phyloP scores from a whole-genome alignment of 2,113 vertebrate genomes.

The Halichoeres trimaculatus region DNA sequence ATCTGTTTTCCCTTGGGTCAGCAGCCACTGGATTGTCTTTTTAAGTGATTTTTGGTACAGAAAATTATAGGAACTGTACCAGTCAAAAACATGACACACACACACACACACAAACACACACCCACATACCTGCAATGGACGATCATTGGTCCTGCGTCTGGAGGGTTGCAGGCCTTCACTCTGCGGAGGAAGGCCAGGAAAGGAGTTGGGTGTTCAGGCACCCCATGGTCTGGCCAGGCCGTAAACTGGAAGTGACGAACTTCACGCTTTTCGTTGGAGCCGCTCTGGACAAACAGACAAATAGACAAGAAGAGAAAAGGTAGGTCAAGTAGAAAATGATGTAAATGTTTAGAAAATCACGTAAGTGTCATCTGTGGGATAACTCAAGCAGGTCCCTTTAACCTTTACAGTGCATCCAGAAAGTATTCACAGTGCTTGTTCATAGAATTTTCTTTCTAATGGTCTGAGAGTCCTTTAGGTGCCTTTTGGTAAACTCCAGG shows the following conservation, averaged over 20 bases:
- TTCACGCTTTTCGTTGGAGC: constrained; percentile 95
- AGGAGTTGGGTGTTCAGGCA: constrained; percentile 96
- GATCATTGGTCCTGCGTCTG: constrained; percentile 96
- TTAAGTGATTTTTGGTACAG: constrained; percentile 13
- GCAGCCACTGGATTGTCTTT: constrained; percentile 4
- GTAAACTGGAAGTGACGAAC: constrained; percentile 99
- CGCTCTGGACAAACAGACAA: constrained; percentile 72
- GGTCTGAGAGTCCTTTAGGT: no score
- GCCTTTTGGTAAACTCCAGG: no score
- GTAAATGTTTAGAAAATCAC: neutral
- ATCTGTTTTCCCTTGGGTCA: constrained; percentile 31
- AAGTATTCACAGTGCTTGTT: no score
- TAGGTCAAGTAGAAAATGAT: neutral
- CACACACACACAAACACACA: constrained; percentile 16
- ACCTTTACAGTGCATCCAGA: no score
- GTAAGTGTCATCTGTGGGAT: neutral
- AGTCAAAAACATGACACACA: neutral
- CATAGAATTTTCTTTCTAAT: no score
- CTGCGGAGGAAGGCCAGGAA: constrained; percentile 96
- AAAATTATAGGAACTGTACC: constrained; percentile 1
- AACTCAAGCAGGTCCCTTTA: neutral
- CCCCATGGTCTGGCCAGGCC: constrained; percentile 98
- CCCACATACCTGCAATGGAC: constrained; percentile 94
- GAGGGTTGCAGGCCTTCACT: constrained; percentile 97
- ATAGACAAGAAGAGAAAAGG: neutral